These are phyloP conservation scores for Enteromius paludinosus DNA, from an alignment of 2,797 vertebrate species.

Conservation along the genomic window DNA sequence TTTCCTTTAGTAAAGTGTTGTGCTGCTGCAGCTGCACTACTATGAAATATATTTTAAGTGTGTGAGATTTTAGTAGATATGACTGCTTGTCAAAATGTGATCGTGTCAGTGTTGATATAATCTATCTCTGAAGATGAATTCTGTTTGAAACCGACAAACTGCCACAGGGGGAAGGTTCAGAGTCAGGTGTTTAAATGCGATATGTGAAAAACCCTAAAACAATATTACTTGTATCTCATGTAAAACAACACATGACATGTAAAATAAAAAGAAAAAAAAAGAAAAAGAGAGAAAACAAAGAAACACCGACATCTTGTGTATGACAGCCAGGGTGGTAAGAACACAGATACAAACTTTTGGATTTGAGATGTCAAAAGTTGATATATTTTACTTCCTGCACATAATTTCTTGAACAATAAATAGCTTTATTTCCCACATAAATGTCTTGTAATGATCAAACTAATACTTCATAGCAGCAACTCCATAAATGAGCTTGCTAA, in stretches of 20 bases:
- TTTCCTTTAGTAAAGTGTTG: neutral
- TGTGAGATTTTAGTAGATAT: neutral
- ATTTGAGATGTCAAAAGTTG: neutral
- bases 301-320: neutral
- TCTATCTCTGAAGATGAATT: conserved; percentile 25
- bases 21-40: neutral
- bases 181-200: conserved; percentile 36
- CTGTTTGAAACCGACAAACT: conserved; percentile 26
- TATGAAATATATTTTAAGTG: conserved; percentile 8
- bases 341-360: neutral
- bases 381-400: neutral
- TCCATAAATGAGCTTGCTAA: neutral
- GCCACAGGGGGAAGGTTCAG: conserved; percentile 32
- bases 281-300: neutral
- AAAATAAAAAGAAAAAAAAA: neutral
- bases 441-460: neutral
- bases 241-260: neutral
- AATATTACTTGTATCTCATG: conserved; percentile 1
- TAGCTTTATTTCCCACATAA: neutral
- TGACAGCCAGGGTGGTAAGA: neutral
- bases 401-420: neutral
- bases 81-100: conserved; percentile 25
- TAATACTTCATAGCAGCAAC: neutral
- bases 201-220: conserved; percentile 22
- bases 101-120: conserved; percentile 28